These are phyloP conservation scores for Sialis lutaria DNA, from an alignment of 2,888 invertebrate genomes.

Conservation along the genomic window DNA sequence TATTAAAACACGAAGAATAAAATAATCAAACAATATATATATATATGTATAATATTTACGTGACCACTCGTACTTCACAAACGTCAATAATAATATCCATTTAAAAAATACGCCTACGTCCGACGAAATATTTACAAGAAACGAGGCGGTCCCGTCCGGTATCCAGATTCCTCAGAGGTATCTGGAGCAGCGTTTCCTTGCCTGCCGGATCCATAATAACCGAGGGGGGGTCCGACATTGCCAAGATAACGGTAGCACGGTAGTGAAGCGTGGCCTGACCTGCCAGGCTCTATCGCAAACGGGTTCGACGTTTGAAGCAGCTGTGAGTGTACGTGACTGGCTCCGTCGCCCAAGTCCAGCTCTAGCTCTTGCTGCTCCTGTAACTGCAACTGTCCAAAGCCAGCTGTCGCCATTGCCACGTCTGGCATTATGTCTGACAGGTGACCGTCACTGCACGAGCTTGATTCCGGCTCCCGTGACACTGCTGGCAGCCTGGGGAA, in stretches of 20 bases:
- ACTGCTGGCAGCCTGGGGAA: conserved; percentile 45
- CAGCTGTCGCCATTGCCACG: conserved; percentile 80
- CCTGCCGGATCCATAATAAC: conserved; percentile 2
- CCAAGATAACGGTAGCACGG: conserved; percentile 6
- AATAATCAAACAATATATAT: no score
- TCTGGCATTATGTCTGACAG: conserved; percentile 77
- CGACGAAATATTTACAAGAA: conserved; percentile 2
- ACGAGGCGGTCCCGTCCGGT: conserved; percentile 5
- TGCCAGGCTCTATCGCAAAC: conserved; percentile 1
- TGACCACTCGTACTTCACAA: no score
- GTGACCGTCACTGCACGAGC: conserved; percentile 48
- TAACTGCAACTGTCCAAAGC: conserved; percentile 47
- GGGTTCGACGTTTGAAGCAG: conserved; percentile 1
- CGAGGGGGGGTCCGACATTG: conserved; percentile 2
- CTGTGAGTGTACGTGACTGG: conserved; percentile 37
- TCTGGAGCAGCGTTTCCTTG: not conserved
- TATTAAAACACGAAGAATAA: no score
- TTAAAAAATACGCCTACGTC: not conserved
- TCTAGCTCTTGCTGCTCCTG: conserved; percentile 46
- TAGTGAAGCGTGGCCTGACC: not conserved
- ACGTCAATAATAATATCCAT: no score
- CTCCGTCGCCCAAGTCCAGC: conserved; percentile 73
- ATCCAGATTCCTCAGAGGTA: not conserved
- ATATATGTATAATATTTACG: no score
- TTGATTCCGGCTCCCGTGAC: conserved; percentile 28